A percentile compares a stretch with the other conserved stretches of the same genome.
Evolutionary conservation across 2,797 vertebrate species (phyloP).

Genomic region (Alauda arvensis): DNA sequence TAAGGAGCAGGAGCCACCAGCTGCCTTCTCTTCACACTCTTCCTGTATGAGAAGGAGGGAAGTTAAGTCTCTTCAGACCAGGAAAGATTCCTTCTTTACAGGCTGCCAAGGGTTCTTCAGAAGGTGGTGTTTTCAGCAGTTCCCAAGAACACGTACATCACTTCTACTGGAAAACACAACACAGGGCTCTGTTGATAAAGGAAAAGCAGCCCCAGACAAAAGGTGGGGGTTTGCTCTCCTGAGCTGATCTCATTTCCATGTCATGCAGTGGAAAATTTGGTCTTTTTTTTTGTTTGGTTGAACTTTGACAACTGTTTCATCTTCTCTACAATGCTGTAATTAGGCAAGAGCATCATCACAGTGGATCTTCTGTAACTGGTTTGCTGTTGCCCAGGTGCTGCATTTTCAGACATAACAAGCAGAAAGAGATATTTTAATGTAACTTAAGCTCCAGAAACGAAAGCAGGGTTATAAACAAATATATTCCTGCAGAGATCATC

Average conservation of each 20-base stretch:
- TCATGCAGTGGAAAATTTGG: neutral
- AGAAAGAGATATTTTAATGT: neutral
- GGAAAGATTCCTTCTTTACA: neutral
- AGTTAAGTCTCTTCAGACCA: neutral
- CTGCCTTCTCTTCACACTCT: neutral
- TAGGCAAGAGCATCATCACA: neutral
- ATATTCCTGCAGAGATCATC: neutral
- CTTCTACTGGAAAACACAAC: neutral
- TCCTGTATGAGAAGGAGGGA: neutral
- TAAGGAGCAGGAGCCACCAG: neutral
- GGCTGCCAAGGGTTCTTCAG: neutral
- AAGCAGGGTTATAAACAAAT: neutral
- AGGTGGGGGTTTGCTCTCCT: neutral
- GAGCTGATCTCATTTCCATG: neutral
- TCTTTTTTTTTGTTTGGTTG: neutral
- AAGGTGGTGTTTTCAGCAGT: neutral
- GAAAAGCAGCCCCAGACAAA: neutral
- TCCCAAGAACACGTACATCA: neutral
- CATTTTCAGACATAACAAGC: neutral
- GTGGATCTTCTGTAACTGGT: neutral
- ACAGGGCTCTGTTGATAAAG: neutral
- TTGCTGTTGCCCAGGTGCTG: neutral
- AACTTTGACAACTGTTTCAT: neutral
- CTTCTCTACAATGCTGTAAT: neutral
- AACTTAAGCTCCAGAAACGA: neutral